Conservation (phyloP, 2,797 vertebrate genomes). For the Syngnathus acus region DNA sequence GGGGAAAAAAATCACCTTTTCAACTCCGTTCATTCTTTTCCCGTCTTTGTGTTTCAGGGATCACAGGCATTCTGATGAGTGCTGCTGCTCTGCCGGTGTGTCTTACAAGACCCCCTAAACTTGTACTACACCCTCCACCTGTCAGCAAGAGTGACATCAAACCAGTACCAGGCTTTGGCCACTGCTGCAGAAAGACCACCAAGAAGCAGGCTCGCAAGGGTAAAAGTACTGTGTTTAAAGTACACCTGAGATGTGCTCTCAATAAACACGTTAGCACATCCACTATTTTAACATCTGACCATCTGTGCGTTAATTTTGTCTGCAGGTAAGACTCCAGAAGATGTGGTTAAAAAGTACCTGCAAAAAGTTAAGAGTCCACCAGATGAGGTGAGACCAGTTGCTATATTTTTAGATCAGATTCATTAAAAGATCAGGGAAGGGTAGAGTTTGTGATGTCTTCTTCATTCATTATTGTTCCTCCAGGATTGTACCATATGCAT, state of each 20-base stretch:
- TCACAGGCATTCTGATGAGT: constrained; percentile 94
- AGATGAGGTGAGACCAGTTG: constrained; percentile 74
- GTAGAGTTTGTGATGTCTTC: background rate
- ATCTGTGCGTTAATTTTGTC: background rate
- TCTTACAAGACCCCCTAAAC: constrained; percentile 87
- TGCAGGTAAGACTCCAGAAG: constrained; percentile 85
- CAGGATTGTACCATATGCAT: constrained; percentile 94
- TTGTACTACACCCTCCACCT: constrained; percentile 85
- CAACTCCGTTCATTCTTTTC: background rate
- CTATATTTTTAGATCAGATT: background rate
- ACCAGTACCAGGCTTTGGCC: constrained; percentile 82
- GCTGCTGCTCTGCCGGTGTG: constrained; percentile 89
- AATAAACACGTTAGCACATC: background rate
- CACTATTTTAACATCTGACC: background rate
- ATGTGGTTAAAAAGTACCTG: constrained; percentile 89
- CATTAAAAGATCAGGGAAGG: background rate
- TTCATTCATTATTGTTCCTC: accelerated
- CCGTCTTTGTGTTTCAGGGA: constrained; percentile 66
- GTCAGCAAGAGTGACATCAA: constrained; percentile 92
- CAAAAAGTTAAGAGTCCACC: constrained; percentile 87
- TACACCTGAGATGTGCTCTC: background rate
- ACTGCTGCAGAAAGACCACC: constrained; percentile 87
- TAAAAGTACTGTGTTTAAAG: constrained; percentile 33
- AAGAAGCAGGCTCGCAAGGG: constrained; percentile 91
- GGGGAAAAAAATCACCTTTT: background rate